phyloP scores from a whole-genome alignment of 2,113 vertebrate species.

The Triplophysa siluroides region DNA sequence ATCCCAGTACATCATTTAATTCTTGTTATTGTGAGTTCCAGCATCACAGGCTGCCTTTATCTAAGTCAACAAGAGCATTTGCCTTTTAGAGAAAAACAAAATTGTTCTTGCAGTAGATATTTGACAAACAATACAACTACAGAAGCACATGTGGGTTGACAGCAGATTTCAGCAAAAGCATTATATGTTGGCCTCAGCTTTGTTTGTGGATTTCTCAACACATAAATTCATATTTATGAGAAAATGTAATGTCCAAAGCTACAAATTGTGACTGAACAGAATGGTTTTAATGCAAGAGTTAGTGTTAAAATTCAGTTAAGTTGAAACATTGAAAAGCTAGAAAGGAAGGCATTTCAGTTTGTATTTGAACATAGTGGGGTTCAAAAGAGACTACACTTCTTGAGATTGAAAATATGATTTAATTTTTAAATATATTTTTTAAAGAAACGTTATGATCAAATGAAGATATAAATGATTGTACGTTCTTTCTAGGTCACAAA shows the following conservation, averaged over 20 bases:
- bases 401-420: too few species aligned
- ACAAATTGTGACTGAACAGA: not conserved
- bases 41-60: not conserved
- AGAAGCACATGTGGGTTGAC: constrained; percentile 19
- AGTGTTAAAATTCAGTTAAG: not conserved
- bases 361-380: too few species aligned
- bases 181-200: constrained; percentile 8
- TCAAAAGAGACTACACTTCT: too few species aligned
- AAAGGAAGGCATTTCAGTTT: too few species aligned
- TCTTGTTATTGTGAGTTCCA: not conserved
- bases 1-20: not conserved
- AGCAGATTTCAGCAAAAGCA: constrained; percentile 56
- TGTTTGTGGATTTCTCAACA: not conserved
- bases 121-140: not conserved
- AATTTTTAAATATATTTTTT: too few species aligned
- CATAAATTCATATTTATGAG: constrained; percentile 22
- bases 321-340: too few species aligned
- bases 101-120: not conserved
- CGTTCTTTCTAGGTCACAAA: too few species aligned
- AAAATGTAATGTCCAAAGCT: not conserved
- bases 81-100: not conserved
- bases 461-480: too few species aligned
- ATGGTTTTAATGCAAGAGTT: not conserved
- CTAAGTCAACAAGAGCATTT: not conserved
- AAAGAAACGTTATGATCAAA: too few species aligned